Percentiles rank a stretch among this genome's conserved stretches.
phyloP scores from a whole-genome alignment of 2,888 invertebrate genomes.

The Frankliniella fusca region DNA sequence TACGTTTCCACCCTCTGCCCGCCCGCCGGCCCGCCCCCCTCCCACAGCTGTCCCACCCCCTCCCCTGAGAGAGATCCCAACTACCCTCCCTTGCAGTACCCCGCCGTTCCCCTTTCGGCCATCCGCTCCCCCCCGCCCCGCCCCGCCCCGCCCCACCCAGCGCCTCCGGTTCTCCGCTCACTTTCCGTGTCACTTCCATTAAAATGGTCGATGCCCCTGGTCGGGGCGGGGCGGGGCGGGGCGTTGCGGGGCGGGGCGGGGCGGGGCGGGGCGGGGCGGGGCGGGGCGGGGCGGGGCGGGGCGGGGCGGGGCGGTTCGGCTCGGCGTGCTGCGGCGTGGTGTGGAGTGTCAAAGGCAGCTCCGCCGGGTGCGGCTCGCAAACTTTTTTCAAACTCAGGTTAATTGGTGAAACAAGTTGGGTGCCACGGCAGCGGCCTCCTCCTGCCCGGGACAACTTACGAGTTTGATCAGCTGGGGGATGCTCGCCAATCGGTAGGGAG shows the following conservation, averaged over 20 bases:
- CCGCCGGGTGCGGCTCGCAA: neutral
- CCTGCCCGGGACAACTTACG: no score
- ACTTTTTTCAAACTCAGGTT: neutral
- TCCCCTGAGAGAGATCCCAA: neutral
- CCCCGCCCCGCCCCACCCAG: neutral
- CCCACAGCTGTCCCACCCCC: no score
- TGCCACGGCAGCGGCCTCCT: no score
- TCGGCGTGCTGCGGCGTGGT: no score
- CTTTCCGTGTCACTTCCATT: conserved; percentile 13
- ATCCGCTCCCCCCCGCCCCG: neutral
- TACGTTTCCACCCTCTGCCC: neutral
- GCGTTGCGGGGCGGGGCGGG: neutral
- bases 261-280: neutral
- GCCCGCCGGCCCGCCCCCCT: no score
- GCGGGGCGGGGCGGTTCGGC: neutral
- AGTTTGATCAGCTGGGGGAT: no score
- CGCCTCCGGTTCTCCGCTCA: neutral
- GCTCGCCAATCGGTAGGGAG: no score
- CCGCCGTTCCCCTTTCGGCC: no score
- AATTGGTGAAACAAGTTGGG: neutral
- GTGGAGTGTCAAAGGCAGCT: neutral
- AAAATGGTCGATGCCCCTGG: neutral
- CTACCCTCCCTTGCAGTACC: no score
- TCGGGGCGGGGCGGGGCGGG: neutral
- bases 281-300: neutral